Evolutionary conservation across 2,797 vertebrate species (phyloP).

Genomic region (Cottoperca gobio): DNA sequence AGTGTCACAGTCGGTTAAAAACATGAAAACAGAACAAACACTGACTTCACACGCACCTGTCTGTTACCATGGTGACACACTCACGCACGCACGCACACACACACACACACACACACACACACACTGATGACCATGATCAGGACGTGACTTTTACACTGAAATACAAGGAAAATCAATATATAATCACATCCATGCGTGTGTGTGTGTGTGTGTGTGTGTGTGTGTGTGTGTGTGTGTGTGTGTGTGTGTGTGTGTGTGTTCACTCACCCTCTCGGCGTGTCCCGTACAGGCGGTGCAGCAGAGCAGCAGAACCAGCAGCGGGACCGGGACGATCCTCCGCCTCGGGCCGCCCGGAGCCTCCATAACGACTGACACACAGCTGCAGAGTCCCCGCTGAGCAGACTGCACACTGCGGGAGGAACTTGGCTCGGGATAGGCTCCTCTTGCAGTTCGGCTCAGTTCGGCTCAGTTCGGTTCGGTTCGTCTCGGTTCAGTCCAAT

Average conservation of each 20-base stretch:
- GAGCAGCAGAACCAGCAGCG: conserved; percentile 45
- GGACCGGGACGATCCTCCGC: conserved; percentile 7
- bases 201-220: background rate
- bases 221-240: background rate
- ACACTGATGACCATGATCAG: background rate
- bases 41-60: too few species aligned
- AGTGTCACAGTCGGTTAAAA: too few species aligned
- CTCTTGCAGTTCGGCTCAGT: background rate
- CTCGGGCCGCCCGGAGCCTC: conserved; percentile 25
- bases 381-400: conserved; percentile 6
- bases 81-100: too few species aligned
- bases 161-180: too few species aligned
- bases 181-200: too few species aligned
- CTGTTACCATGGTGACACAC: background rate
- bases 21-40: too few species aligned
- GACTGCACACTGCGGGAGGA: background rate
- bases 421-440: background rate
- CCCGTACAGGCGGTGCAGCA: conserved; percentile 24
- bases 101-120: background rate
- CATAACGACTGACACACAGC: conserved; percentile 28
- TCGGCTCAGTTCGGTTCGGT: background rate
- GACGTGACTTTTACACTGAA: background rate
- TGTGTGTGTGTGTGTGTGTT: background rate
- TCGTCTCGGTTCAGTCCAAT: too few species aligned
- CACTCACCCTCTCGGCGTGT: conserved; percentile 51